Evolutionary conservation across 2,113 vertebrate genomes (phyloP), one percentile per base, ranked within the genome.

Genomic region (Grammomys dolichurus): DNA sequence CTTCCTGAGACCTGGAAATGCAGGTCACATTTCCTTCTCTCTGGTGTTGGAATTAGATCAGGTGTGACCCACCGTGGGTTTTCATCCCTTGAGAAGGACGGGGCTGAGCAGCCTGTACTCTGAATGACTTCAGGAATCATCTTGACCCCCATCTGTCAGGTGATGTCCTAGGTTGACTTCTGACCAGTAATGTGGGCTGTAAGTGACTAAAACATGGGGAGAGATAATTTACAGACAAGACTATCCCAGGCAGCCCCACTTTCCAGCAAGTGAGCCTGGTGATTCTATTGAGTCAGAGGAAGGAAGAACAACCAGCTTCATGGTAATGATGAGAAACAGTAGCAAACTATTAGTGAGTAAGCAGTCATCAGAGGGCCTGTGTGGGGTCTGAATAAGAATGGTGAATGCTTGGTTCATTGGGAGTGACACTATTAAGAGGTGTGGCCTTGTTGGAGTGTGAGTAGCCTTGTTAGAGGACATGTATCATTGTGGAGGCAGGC

Each of bases 201-300:
- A 75, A 60, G 51, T 24, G 75, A 36, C 31, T 82, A 84, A 95
- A 85, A 26, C 31, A 73, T 46, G 33, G 26, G 26, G 8, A 65
- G n/a, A 84, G 90, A 94, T 24, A 82, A 54, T 63, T 43, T 24
- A 93, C 82, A 4, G 40, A 43, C 90, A 93, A 77, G 78, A 22
- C 58, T 9, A 17, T 51, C 54, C 67, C 36, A 84, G 54, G 36
- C 67, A 89, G 70, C 82, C 46, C n/a, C 56, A 36, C 40, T 89
- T 95, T 93, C 85, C 56, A 93, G 17, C 36, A 84, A 20, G 40
- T 86, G 89, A 69, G 46, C 26, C 60, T 95, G 80, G 33, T 65
- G 48, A 82, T 78, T 75, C 69, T 91, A 89, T 91, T 70, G 56
- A 76, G 31, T 80, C 82, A 87, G 90, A 92, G 46, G 40, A 89